Evolutionary conservation across 2,888 invertebrate species (phyloP).

Genomic region (Galerucella calmariensis): DNA sequence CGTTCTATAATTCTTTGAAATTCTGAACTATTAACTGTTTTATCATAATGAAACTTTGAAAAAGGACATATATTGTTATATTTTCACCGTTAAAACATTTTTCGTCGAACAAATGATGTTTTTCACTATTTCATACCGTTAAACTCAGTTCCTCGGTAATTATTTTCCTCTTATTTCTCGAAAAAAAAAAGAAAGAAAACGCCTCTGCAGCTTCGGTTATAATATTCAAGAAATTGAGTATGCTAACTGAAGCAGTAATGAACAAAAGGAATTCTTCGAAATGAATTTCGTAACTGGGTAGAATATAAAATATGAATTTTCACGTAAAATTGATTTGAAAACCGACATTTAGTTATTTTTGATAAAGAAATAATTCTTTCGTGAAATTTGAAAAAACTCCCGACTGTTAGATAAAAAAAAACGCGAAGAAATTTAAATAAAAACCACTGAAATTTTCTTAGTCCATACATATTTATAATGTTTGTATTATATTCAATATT

Average conservation of each 20-base stretch:
- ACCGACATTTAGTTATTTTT: slow-evolving; percentile 9
- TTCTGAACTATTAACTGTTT: no score
- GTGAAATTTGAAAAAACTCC: background rate
- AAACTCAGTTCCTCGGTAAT: background rate
- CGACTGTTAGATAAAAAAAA: no score
- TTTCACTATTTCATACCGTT: background rate
- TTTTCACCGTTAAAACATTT: no score
- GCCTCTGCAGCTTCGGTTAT: background rate
- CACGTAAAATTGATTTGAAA: slow-evolving; percentile 7
- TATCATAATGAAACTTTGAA: no score
- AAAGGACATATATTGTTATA: no score
- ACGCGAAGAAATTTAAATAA: no score
- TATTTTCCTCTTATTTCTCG: background rate
- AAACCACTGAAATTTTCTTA: no score
- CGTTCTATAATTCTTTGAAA: no score
- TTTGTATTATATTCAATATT: no score
- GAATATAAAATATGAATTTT: slow-evolving; percentile 42
- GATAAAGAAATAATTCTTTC: slow-evolving; percentile 2
- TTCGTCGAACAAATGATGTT: background rate
- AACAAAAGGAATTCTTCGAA: slow-evolving; percentile 48
- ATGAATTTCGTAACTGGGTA: slow-evolving; percentile 46
- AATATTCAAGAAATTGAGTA: slow-evolving; percentile 47
- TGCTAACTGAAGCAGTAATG: slow-evolving; percentile 47
- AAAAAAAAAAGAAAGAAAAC: background rate
- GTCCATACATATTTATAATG: no score